Conservation (phyloP, 2,888 invertebrate species). For the Drosophila affinis region DNA sequence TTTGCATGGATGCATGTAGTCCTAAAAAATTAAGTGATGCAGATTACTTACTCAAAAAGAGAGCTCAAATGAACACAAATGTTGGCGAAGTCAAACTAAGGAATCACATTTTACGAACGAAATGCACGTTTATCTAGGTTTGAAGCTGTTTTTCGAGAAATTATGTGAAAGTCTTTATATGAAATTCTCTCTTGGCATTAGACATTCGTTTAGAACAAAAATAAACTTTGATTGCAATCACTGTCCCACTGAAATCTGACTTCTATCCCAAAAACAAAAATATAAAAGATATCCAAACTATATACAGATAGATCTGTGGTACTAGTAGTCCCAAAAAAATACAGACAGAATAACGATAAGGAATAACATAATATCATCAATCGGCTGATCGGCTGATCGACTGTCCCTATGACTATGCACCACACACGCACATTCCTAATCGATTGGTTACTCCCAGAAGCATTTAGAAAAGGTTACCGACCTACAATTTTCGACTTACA, state of each 20-base stretch:
- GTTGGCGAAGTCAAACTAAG: not conserved
- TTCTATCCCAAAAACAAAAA: constrained; percentile 1
- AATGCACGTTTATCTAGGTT: no score
- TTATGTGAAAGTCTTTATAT: no score
- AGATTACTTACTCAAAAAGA: no score
- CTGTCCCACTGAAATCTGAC: not conserved
- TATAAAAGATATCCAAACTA: not conserved
- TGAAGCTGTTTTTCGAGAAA: not conserved
- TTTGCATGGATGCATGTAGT: constrained; percentile 3
- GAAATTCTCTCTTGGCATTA: not conserved
- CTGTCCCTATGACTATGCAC: constrained; percentile 43
- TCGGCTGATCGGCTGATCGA: not conserved
- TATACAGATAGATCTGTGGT: constrained; percentile 21
- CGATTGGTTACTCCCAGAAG: constrained; percentile 49
- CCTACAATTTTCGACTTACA: constrained; percentile 64
- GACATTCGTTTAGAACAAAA: not conserved
- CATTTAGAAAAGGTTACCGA: constrained; percentile 70
- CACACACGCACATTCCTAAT: constrained; percentile 22
- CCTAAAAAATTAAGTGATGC: not conserved
- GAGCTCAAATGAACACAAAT: not conserved
- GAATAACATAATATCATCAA: not conserved
- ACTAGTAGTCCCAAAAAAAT: not conserved
- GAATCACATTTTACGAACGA: no score
- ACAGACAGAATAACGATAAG: not conserved
- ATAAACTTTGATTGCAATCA: not conserved